Conservation (phyloP, 2,113 vertebrate genomes). For the Enhydra lutris region DNA sequence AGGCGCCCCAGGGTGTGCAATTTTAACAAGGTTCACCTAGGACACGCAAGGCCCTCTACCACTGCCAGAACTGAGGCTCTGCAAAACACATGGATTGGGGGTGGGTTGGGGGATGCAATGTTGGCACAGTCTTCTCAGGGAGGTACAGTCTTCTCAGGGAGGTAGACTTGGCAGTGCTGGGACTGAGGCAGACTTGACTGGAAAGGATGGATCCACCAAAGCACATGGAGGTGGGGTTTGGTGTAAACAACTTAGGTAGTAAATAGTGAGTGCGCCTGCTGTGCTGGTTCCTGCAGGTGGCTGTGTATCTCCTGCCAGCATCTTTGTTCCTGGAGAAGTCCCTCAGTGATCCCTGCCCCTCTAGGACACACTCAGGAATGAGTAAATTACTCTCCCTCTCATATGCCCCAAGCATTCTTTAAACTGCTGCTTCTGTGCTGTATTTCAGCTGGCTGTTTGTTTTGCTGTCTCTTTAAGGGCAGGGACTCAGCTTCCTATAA, state of each 20-base stretch:
- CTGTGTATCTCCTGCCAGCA: neutral
- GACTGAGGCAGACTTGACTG: neutral
- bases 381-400: neutral
- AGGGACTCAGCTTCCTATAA: neutral
- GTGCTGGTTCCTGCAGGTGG: neutral
- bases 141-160: neutral
- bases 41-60: neutral
- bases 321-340: neutral
- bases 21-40: neutral
- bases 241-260: neutral
- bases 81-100: neutral
- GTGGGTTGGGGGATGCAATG: neutral
- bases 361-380: neutral
- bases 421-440: neutral
- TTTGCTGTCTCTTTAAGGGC: neutral
- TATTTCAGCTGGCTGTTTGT: neutral
- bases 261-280: neutral
- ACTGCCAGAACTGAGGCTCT: neutral
- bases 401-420: neutral
- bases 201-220: neutral
- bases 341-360: neutral
- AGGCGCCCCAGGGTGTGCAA: too few species aligned
- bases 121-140: neutral
- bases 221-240: neutral
- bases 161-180: neutral